A percentile compares a stretch with the other conserved stretches of the same genome.
Evolutionary conservation across 2,797 vertebrate genomes (phyloP).

Genomic region (Myotis daubentonii): DNA sequence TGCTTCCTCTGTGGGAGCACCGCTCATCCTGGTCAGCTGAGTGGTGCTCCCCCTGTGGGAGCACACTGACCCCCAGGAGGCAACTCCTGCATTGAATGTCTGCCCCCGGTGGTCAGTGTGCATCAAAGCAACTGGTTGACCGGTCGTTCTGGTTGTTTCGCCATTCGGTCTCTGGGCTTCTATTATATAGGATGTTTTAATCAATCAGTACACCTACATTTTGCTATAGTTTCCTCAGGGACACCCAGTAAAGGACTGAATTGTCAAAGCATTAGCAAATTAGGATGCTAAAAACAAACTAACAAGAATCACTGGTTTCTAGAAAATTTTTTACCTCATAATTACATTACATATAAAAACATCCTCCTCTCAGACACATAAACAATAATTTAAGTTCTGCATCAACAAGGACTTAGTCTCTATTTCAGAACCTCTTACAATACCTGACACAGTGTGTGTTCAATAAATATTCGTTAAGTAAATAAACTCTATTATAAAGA

Average conservation of each 20-base stretch:
- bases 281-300: not conserved
- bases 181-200: not conserved
- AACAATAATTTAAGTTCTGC: not conserved
- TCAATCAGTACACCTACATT: not conserved
- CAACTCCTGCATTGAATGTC: too few species aligned
- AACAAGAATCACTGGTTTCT: not conserved
- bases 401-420: not conserved
- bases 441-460: not conserved
- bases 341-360: slow-evolving; percentile 20
- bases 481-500: slow-evolving; percentile 36
- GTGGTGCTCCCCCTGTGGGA: too few species aligned
- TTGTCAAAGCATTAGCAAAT: not conserved
- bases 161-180: too few species aligned
- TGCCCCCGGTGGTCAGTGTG: too few species aligned
- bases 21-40: too few species aligned
- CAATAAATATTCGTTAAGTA: slow-evolving; percentile 34
- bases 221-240: slow-evolving; percentile 17
- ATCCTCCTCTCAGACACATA: not conserved
- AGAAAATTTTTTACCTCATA: slow-evolving; percentile 32
- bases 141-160: too few species aligned
- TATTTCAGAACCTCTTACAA: slow-evolving; percentile 25
- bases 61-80: too few species aligned
- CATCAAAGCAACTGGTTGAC: too few species aligned
- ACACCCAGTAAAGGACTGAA: not conserved
- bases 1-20: too few species aligned